Evolutionary conservation across 2,113 vertebrate species (phyloP), one percentile per base, ranked within the genome.

Genomic region (Menura novaehollandiae): DNA sequence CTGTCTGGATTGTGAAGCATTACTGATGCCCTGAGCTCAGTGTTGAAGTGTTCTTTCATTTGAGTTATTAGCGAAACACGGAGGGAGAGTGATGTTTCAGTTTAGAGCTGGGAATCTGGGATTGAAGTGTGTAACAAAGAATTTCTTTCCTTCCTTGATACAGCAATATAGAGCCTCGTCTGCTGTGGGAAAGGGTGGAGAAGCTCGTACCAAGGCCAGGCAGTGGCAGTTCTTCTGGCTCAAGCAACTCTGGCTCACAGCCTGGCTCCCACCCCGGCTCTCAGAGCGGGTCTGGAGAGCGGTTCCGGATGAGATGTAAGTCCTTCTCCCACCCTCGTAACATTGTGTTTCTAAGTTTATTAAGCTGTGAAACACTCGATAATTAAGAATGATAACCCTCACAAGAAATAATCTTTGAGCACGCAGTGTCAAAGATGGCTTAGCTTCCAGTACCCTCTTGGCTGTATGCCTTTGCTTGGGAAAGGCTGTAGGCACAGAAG

Each of bases 161-260:
- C 97, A 99, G 99, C 95, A 99, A 98, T 86, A 98, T 99, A 59
- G 99, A 99, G 96, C 99, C 99, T 90, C 98, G 99, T 69, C 97
- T 99, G 92, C 98, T 99, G 43, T 99, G 99, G 99, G 99, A 99
- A 94, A 98, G 99, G 67, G 99, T 99, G 91, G 99, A 99, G 97
- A 99, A 99, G 95, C 98, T 99, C 62, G 99, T 98, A 49, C 98
- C 99, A 91, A 98, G 98, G 82, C 98, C 99, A 0, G 99, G 99
- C 96, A 99, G 99, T 77, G 99, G 99, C 96, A 99, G 99, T 94
- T 99, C 99, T 89, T 99, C 99, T 5, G 99, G 99, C 85, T 99
- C 99, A 97, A 99, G 99, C 97, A 99, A 99, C 98, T 99, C 99
- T 13, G 98, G 99, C 91, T 99, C 99, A 52, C 98, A 99, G 95